These are phyloP conservation scores for Thymelicus sylvestris DNA, from an alignment of 2,888 invertebrate genomes.

Conservation along the genomic window DNA sequence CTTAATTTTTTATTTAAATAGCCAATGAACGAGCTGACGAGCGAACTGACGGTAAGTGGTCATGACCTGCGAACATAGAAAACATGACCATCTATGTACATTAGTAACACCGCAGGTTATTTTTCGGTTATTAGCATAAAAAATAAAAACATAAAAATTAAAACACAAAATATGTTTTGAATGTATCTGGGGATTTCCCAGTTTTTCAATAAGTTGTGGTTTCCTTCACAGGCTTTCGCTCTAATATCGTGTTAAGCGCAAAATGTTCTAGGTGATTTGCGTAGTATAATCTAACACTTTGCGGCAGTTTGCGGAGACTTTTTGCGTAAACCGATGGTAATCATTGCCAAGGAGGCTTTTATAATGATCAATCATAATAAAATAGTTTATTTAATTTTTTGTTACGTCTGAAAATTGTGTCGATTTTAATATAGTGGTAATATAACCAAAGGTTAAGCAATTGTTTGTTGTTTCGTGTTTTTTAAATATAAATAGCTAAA, in stretches of 20 bases:
- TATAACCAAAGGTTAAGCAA: neutral
- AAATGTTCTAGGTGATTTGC: constrained; percentile 55
- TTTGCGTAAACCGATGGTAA: constrained; percentile 61
- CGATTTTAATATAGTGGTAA: neutral
- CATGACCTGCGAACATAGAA: too few relatives aligned
- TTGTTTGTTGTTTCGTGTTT: too few relatives aligned
- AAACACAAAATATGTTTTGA: too few relatives aligned
- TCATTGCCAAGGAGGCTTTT: constrained; percentile 49
- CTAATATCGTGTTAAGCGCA: constrained; percentile 44
- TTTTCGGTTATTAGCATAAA: too few relatives aligned
- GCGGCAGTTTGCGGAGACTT: constrained; percentile 62
- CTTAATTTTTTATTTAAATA: too few relatives aligned
- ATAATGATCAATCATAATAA: constrained; percentile 12
- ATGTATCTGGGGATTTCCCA: neutral
- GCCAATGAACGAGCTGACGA: too few relatives aligned
- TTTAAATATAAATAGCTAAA: too few relatives aligned
- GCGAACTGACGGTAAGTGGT: neutral
- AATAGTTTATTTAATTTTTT: too few relatives aligned
- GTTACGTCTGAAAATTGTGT: too few relatives aligned
- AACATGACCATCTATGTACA: neutral
- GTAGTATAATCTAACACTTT: constrained; percentile 65
- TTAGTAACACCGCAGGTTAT: too few relatives aligned
- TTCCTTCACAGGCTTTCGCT: neutral
- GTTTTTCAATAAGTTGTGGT: neutral
- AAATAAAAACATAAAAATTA: too few relatives aligned